Evolutionary conservation across 2,888 invertebrate species (phyloP).

Genomic region (Mimas tiliae): DNA sequence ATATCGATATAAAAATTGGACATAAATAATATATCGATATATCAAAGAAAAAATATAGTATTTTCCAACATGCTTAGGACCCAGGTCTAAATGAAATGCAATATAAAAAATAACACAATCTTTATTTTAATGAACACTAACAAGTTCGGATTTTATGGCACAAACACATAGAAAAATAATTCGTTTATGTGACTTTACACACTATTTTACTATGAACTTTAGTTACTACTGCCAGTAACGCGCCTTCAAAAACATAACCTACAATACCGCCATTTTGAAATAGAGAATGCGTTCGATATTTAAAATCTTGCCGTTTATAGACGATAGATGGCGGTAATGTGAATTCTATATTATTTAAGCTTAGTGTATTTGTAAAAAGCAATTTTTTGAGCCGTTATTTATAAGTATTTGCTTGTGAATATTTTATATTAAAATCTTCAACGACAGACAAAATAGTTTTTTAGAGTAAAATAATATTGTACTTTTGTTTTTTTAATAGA

Average conservation of each 20-base stretch:
- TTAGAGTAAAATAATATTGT: too few species aligned
- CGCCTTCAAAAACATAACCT: background rate
- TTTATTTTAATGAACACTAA: constrained; percentile 51
- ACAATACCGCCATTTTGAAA: background rate
- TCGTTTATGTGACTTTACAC: constrained; percentile 37
- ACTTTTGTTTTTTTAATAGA: too few species aligned
- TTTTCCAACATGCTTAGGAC: too few species aligned
- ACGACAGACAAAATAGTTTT: too few species aligned
- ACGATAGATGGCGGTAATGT: background rate
- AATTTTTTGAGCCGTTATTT: too few species aligned
- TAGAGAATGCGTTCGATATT: background rate
- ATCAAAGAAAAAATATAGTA: too few species aligned
- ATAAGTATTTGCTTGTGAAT: too few species aligned
- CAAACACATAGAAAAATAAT: constrained; percentile 42
- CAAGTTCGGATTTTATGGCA: constrained; percentile 56
- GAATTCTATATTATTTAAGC: background rate
- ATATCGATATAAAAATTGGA: too few species aligned
- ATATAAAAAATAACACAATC: constrained; percentile 43
- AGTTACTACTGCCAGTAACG: background rate
- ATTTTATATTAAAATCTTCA: background rate
- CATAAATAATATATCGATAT: too few species aligned
- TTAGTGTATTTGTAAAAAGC: background rate
- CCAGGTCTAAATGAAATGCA: background rate
- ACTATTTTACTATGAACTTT: background rate
- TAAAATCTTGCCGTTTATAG: background rate